These are phyloP conservation scores for Antechinus stuartii DNA, from an alignment of 2,113 vertebrate genomes.

Conservation along the genomic window DNA sequence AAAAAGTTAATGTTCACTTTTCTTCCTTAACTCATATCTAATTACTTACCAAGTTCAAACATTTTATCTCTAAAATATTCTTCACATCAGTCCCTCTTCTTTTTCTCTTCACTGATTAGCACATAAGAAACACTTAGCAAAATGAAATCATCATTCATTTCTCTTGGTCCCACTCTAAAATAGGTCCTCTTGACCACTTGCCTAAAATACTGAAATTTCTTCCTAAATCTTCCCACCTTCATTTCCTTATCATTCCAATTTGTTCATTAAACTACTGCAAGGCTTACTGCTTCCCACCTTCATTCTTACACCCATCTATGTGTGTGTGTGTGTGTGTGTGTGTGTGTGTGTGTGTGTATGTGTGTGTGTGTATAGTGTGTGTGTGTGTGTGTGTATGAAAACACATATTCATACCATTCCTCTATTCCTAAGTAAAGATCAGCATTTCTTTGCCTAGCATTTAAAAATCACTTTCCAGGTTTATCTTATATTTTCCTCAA, in stretches of 20 bases:
- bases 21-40: not conserved
- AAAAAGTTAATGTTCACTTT: not conserved
- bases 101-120: not conserved
- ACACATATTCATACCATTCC: no score
- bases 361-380: no score
- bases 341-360: no score
- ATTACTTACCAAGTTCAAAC: not conserved
- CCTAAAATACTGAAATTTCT: not conserved
- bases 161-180: not conserved
- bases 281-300: no score
- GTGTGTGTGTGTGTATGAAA: no score
- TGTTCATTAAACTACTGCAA: no score
- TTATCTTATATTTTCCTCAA: no score
- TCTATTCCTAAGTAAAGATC: no score
- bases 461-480: no score
- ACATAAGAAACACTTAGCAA: not conserved
- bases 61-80: not conserved
- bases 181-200: not conserved
- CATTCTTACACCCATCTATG: no score
- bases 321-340: no score
- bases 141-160: not conserved
- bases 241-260: not conserved
- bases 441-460: no score
- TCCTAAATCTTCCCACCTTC: not conserved
- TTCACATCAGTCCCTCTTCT: not conserved